Base-by-base conservation (phyloP, 1,140 invertebrate species). In the Pseudobourletiella spinata region DNA sequence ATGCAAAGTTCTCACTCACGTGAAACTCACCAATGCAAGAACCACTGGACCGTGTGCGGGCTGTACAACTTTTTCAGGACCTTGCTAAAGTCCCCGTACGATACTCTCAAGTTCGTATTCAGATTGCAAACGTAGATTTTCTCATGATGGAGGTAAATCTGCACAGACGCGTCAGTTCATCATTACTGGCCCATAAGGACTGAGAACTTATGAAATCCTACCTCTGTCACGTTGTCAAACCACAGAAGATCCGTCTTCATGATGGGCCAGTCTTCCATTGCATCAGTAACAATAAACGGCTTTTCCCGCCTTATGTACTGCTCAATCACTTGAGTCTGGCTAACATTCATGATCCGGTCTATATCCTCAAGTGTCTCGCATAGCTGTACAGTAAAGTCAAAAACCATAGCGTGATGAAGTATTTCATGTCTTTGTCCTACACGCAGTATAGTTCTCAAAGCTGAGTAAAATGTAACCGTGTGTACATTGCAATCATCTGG, bases 251-350 rank as follows among this genome's bases (percentile, higher is more conserved):
- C 78, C n/a, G 74, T 79, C 42, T 82, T 80, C 72, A 83, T 80
- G 1, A 79, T 77, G 0, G 78, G 74, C 86, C 86, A 88, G 42
- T 82, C 80, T 29, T 80, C 78, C 77, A 85, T 83, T 0, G 83
- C 85, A 70, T 88, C 86, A 0, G 79, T 81, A 6, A 89, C 82
- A 39, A 88, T 84, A 1, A 86, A 82, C 2, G 86, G 86, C 8
- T 83, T 79, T 54, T 87, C 86, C 26, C 82, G 76, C 42, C 80
- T 79, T 0, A 88, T 73, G 69, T 85, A 86, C 62, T 83, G 79
- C 56, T 86, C 83, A 51, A 85, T 79, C 0, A 87, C 77, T 50
- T 80, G 78, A 54, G 81, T 79, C 71, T 84, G 83, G 46, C 75
- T 79, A 0, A 84, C 80, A 62, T 84, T 81, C 1, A 81, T 80